Evolutionary conservation across 1,140 invertebrate genomes (phyloP).

Genomic region (Leptestheria dahalacensis): DNA sequence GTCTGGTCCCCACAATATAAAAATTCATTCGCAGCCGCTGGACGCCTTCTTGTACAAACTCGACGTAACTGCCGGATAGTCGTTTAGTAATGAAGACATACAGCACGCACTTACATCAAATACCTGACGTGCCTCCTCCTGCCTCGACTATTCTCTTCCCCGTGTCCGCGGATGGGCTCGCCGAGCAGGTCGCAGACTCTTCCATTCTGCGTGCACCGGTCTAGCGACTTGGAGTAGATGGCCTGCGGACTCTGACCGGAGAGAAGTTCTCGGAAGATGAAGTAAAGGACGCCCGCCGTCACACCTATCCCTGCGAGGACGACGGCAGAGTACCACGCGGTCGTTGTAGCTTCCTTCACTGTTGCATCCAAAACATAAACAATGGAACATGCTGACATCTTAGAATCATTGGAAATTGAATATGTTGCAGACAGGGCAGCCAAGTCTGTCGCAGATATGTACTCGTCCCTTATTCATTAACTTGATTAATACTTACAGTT

Average conservation of each 20-base stretch:
- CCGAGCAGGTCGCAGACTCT: constrained; percentile 59
- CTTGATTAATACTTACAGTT: no score
- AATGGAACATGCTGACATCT: constrained; percentile 16
- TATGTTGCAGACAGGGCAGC: no score
- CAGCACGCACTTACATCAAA: no score
- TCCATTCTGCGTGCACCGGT: constrained; percentile 50
- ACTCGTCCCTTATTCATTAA: no score
- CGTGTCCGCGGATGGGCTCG: constrained; percentile 71
- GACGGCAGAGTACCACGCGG: constrained; percentile 61
- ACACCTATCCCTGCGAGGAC: constrained; percentile 60
- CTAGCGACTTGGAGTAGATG: constrained; percentile 60
- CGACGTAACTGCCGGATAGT: constrained; percentile 54
- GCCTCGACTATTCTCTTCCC: constrained; percentile 63
- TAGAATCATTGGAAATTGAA: no score
- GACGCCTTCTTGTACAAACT: constrained; percentile 54
- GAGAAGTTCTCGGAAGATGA: constrained; percentile 69
- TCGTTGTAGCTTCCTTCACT: constrained; percentile 77
- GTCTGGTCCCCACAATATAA: constrained; percentile 65
- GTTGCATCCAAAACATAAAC: no score
- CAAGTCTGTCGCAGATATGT: no score
- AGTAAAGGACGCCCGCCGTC: constrained; percentile 61
- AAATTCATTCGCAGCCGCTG: constrained; percentile 75
- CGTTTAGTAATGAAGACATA: no score
- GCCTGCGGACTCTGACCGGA: constrained; percentile 70
- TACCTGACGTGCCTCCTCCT: constrained; percentile 47